Evolutionary conservation across 2,888 invertebrate genomes (phyloP), one percentile per base, ranked within the genome.

Genomic region (Meiosimyza decipiens): DNA sequence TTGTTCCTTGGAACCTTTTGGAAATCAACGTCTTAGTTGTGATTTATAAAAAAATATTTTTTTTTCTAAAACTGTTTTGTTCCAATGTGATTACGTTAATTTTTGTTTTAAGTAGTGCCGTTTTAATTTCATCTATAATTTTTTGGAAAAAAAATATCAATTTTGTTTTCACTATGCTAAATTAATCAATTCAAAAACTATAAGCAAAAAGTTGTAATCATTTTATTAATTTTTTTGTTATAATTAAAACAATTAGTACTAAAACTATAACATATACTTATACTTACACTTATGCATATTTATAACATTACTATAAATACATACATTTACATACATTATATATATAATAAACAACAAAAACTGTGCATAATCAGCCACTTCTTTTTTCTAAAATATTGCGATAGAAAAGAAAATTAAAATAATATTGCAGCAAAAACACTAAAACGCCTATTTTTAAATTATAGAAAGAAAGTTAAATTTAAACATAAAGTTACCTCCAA

Each of bases 401-500:
- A 40, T 40, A 40, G 9, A 40, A 40, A 40, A 40, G 40, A 40
- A 40, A 6, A 9, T 40, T 4, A 40, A 40, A 40, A 9, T 40
- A 40, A 40, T 40, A 40, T 9, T 9, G 40, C 40, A 40, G 9
- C 1, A 40, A 40, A 40, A 40, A 9, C 1, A 40, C 6, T 7
- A 40, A 40, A 69, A 63, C 0, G 50, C 28, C 55, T 28, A 51
- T 52, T 33, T 54, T 64, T 66, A 50, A 50, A 67, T 47, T 16
- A 67, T 11, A 18, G 18, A 55, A 47, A 54, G 11, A 54, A 60
- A 50, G 59, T 51, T 28, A 68, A 70, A 57, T 57, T 57, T 18
- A 57, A 60, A 62, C 50, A 50, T 70, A 62, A 70, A 62, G 62
- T 62, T 70, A 70, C 69, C 69, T 70, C 60, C 16, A 70, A 70